Conservation (phyloP, 2,888 invertebrate species). For the Pollenia griseotomentosa region DNA sequence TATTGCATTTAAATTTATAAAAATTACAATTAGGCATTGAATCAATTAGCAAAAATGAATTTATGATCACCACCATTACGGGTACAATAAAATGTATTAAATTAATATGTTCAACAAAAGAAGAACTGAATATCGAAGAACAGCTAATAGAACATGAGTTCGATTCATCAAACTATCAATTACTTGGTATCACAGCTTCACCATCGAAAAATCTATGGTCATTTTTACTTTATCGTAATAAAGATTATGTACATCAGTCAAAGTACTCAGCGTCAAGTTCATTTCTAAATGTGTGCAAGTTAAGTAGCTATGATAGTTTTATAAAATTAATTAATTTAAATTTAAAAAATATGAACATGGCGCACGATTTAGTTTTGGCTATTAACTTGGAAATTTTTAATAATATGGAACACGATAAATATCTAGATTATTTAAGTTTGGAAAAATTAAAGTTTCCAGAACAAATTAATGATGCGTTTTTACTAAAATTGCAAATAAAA, state of each 20-base stretch:
- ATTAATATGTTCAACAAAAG: conserved; percentile 62
- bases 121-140: conserved; percentile 70
- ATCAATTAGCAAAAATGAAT: conserved; percentile 74
- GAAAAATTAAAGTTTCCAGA: conserved; percentile 57
- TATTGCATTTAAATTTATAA: conserved; percentile 5
- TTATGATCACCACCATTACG: conserved; percentile 77
- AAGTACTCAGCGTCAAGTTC: conserved; percentile 59
- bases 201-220: conserved; percentile 77
- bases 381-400: conserved; percentile 78
- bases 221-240: conserved; percentile 77
- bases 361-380: conserved; percentile 77
- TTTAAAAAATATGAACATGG: conserved; percentile 62
- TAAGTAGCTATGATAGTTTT: conserved; percentile 75
- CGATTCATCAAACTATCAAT: conserved; percentile 76
- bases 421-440: conserved; percentile 68
- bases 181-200: conserved; percentile 78
- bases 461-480: conserved; percentile 74
- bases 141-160: conserved; percentile 73
- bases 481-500: conserved; percentile 79
- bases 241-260: conserved; percentile 75
- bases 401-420: conserved; percentile 71
- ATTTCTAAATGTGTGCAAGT: conserved; percentile 75
- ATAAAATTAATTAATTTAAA: conserved; percentile 67
- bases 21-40: conserved; percentile 76
- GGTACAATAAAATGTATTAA: conserved; percentile 75